Evolutionary conservation across 2,797 vertebrate species (phyloP).

Genomic region (Trachops cirrhosus): DNA sequence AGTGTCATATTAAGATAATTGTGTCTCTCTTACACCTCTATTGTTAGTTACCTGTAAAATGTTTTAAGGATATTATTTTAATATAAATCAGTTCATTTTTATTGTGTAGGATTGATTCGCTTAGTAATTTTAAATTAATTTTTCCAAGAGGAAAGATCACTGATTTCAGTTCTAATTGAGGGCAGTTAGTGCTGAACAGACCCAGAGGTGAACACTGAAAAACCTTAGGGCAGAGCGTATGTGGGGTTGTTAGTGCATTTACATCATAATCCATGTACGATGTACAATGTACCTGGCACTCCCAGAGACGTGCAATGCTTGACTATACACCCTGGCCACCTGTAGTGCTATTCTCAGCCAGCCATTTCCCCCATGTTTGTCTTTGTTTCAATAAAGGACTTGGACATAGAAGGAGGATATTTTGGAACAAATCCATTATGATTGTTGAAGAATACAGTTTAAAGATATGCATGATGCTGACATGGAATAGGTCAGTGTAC

Average conservation of each 20-base stretch:
- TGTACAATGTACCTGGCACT: background rate
- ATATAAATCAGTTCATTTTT: background rate
- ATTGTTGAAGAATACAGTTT: background rate
- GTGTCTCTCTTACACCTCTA: background rate
- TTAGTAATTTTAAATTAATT: conserved; percentile 44
- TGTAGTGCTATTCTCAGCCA: background rate
- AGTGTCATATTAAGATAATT: background rate
- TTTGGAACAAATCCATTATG: conserved; percentile 5
- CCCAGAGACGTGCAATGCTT: background rate
- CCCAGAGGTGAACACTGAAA: background rate
- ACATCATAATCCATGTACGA: background rate
- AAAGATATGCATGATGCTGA: background rate
- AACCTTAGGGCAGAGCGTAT: background rate
- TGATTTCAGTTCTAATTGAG: background rate
- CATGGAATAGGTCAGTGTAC: background rate
- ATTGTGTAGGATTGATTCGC: background rate
- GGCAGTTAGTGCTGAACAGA: background rate
- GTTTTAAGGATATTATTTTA: conserved; percentile 43
- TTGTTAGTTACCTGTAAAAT: conserved; percentile 5
- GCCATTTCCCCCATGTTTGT: background rate
- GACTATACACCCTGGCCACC: background rate
- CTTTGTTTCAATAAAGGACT: conserved; percentile 44
- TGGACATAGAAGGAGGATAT: conserved; percentile 24
- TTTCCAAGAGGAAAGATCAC: conserved; percentile 5
- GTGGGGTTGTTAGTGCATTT: background rate